Base-by-base conservation (phyloP, 2,797 vertebrate genomes). In the Threskiornis aethiopicus region DNA sequence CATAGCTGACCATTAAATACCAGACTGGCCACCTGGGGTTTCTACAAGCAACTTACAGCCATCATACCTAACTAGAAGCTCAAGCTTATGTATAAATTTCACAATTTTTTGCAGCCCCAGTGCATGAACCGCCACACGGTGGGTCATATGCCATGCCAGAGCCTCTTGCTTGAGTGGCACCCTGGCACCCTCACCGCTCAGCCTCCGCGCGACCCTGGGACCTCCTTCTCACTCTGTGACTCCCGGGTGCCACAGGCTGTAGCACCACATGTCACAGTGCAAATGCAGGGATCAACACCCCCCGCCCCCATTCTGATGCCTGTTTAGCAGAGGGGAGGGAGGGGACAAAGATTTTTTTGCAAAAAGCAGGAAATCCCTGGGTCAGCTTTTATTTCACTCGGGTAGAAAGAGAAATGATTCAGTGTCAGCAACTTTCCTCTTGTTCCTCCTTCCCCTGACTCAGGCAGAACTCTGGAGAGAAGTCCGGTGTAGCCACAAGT, bases 391-490 rank as follows among this genome's bases (percentile, higher is more conserved):
- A 89, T 54, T 62, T 89, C 90, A 71, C 49, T 37, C 15, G 3
- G 6, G 39, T 89, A 44, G 54, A 82, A 91, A 52, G 16, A 86
- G 11, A 87, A 84, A 81, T 87, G 37, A 93, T 61, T 94, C 47
- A 64, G 13, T 33, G 35, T 89, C 82, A 92, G 89, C 67, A 94
- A 47, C 51, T 84, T 86, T 59, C 31, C 39, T 62, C 25, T 69
- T 55, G 29, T 44, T 84, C 78, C 73, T 90, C 51, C 70, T 90
- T 90, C 73, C 51, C 3, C 31, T 12, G 75, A 42, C 41, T 62
- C 44, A 28, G 51, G 25, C 33, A 90, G 87, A 83, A 49, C 14
- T 16, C 41, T 19, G 35, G 19, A 65, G 61, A 65, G 33, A 84
- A 54, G 6, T 73, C 24, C 22, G 10, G 22, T 10, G 12, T 64